These are phyloP conservation scores for Encarsia formosa DNA, from an alignment of 2,888 invertebrate species.

Conservation along the genomic window DNA sequence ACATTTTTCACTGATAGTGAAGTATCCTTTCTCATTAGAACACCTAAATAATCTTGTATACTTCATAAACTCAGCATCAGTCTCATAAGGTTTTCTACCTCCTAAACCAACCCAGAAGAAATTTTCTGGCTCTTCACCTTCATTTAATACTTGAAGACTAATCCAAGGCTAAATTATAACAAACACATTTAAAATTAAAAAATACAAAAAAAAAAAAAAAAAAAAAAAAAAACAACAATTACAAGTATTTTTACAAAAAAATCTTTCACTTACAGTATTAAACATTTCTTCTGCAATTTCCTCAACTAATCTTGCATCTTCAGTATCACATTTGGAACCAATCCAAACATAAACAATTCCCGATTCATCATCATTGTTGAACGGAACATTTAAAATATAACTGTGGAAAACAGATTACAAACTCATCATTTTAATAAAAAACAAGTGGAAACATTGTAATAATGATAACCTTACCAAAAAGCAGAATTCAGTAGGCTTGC, in stretches of 20 bases:
- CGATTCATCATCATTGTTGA: conserved; percentile 78
- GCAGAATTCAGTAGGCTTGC: conserved; percentile 84
- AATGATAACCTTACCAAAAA: conserved; percentile 71
- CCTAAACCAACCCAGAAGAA: conserved; percentile 98
- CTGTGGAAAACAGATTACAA: conserved; percentile 59
- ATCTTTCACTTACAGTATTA: conserved; percentile 66
- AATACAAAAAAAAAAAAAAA: conserved; percentile 1
- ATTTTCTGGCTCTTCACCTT: conserved; percentile 96
- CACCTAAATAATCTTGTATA: conserved; percentile 93
- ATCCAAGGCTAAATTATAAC: conserved; percentile 51
- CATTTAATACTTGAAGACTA: conserved; percentile 72
- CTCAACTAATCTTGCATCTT: conserved; percentile 80
- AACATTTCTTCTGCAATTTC: conserved; percentile 93
- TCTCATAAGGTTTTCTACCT: conserved; percentile 85
- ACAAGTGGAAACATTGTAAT: not conserved
- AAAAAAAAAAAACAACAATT: conserved; percentile 2
- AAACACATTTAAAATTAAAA: not conserved
- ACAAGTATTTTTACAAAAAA: not conserved
- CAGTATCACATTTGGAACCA: conserved; percentile 77
- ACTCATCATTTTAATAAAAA: too few species aligned
- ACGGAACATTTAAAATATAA: conserved; percentile 88
- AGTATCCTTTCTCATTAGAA: conserved; percentile 99
- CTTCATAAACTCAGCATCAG: conserved; percentile 86
- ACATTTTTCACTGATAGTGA: conserved; percentile 98
- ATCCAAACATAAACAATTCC: conserved; percentile 97